These are phyloP conservation scores for Cydia fagiglandana DNA, from an alignment of 1,140 invertebrate genomes.

Conservation along the genomic window DNA sequence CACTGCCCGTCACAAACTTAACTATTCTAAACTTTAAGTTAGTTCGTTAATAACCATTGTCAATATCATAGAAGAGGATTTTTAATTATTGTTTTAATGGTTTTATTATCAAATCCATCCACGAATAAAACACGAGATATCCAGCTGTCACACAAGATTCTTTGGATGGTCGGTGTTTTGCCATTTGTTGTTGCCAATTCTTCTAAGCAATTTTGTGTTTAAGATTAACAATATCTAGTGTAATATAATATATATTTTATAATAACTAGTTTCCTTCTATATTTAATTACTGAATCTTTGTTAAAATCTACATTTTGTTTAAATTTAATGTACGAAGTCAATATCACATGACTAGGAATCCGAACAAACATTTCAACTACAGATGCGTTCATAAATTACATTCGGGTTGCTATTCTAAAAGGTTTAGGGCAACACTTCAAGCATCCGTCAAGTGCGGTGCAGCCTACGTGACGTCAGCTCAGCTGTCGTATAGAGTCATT, in stretches of 20 bases:
- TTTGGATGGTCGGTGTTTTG: background rate
- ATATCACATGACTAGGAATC: conserved; percentile 10
- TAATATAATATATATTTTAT: background rate
- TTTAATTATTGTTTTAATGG: conserved; percentile 7
- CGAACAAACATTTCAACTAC: background rate
- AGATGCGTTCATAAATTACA: background rate
- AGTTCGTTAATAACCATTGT: conserved; percentile 27
- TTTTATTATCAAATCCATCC: conserved; percentile 24
- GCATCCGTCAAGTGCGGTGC: conserved; percentile 4
- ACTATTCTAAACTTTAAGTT: conserved; percentile 15
- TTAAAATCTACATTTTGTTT: background rate
- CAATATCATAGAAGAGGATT: background rate
- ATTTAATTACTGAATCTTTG: background rate
- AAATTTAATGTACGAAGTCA: background rate
- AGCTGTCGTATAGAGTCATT: conserved; percentile 13
- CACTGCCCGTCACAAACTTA: background rate
- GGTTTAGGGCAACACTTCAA: background rate
- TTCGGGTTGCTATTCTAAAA: background rate
- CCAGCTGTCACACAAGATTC: background rate
- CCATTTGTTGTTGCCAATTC: background rate
- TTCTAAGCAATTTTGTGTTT: background rate
- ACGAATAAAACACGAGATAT: conserved; percentile 29
- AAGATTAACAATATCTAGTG: background rate
- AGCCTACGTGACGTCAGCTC: conserved; percentile 19
- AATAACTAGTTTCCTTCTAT: background rate